These are phyloP conservation scores for Hermatobates lingyangjiaoensis DNA, from an alignment of 1,140 invertebrate species.

Conservation along the genomic window DNA sequence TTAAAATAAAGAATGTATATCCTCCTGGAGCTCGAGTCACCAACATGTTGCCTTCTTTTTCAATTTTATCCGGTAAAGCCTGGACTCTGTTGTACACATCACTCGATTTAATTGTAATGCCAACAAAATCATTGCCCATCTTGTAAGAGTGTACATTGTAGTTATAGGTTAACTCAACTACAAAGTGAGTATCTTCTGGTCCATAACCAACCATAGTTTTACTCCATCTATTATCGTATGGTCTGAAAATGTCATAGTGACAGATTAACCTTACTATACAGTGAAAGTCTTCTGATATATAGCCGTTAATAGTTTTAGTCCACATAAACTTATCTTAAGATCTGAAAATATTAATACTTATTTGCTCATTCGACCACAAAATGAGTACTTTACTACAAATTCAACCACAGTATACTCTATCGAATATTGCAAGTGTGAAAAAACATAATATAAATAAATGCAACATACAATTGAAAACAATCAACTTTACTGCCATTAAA, in stretches of 20 bases:
- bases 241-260: conserved; percentile 34
- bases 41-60: conserved; percentile 32
- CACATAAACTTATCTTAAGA: background rate
- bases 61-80: conserved; percentile 40
- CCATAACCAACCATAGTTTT: conserved; percentile 99
- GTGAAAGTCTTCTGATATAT: background rate
- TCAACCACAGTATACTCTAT: background rate
- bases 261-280: background rate
- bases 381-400: background rate
- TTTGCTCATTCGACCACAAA: background rate
- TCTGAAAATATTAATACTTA: background rate
- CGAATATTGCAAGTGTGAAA: no score
- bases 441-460: no score
- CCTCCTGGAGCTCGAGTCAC: conserved; percentile 69
- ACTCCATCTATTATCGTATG: conserved; percentile 93
- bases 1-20: conserved; percentile 65
- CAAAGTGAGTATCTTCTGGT: conserved; percentile 85
- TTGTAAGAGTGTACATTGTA: conserved; percentile 79
- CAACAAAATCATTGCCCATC: conserved; percentile 71
- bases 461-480: no score
- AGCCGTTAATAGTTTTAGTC: background rate
- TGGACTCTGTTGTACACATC: conserved; percentile 53
- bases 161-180: conserved; percentile 93
- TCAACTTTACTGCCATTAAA: no score
- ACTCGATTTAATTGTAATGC: conserved; percentile 65